Evolutionary conservation across 2,797 vertebrate species (phyloP).

Genomic region (Eidolon dupreanum): DNA sequence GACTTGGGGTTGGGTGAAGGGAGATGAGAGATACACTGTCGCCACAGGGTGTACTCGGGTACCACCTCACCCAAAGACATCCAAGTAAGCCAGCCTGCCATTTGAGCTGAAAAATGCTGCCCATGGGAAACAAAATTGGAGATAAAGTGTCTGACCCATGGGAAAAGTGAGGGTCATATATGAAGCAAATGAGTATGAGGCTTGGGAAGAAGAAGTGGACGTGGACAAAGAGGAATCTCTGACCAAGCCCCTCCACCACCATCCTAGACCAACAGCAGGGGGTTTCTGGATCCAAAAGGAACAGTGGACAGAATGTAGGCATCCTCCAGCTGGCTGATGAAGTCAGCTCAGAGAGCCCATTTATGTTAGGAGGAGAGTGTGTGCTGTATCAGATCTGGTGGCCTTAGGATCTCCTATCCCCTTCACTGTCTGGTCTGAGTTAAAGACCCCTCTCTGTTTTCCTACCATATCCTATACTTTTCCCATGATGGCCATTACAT

Average conservation of each 20-base stretch:
- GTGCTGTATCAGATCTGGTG: background rate
- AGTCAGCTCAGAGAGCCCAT: background rate
- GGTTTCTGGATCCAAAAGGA: background rate
- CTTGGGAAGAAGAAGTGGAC: background rate
- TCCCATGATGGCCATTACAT: background rate
- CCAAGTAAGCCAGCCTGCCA: background rate
- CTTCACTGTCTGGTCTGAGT: background rate
- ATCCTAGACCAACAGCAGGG: background rate
- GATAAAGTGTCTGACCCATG: background rate
- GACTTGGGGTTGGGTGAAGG: accelerated
- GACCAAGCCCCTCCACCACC: background rate
- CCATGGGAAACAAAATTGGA: background rate
- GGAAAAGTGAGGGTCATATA: background rate
- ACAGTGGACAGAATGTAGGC: background rate
- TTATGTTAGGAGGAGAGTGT: background rate
- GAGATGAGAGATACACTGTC: background rate
- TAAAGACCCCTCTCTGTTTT: background rate
- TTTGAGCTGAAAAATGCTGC: background rate
- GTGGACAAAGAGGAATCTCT: background rate
- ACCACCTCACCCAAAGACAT: background rate
- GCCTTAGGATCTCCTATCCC: background rate
- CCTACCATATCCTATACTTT: background rate
- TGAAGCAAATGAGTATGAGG: background rate
- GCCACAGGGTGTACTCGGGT: background rate
- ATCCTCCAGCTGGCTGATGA: background rate